Conservation (phyloP, 2,888 invertebrate genomes). For the Falcaria lacertinaria region DNA sequence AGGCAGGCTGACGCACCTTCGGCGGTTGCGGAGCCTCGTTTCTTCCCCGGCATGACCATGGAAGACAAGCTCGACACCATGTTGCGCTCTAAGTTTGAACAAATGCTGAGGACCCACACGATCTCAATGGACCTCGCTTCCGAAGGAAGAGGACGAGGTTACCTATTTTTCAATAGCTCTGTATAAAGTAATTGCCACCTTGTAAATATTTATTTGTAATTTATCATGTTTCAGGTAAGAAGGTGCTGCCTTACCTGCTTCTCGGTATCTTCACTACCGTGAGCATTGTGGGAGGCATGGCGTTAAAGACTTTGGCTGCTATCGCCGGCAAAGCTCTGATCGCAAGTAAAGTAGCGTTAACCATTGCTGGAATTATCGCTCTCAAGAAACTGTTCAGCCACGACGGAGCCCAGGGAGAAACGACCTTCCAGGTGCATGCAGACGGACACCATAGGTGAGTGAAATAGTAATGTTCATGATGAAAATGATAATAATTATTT, state of each 20-base stretch:
- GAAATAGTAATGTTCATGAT: too few relatives aligned
- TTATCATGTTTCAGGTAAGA: constrained; percentile 62
- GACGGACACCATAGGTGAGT: constrained; percentile 82
- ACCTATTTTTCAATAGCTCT: constrained; percentile 8
- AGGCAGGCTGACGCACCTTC: constrained; percentile 78
- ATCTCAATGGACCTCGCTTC: constrained; percentile 81
- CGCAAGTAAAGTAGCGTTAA: constrained; percentile 85
- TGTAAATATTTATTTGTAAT: not conserved
- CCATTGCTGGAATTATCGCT: constrained; percentile 85
- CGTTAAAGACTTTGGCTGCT: constrained; percentile 84
- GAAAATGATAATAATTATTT: too few relatives aligned
- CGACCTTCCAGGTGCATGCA: constrained; percentile 84
- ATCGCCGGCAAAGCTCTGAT: constrained; percentile 86
- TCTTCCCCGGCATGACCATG: constrained; percentile 75
- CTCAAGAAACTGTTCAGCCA: constrained; percentile 86
- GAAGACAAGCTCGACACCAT: constrained; percentile 78
- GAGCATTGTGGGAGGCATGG: constrained; percentile 84
- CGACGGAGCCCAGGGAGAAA: constrained; percentile 80
- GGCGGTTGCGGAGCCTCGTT: constrained; percentile 77
- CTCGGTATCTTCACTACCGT: constrained; percentile 82
- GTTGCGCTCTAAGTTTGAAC: constrained; percentile 76
- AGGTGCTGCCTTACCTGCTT: constrained; percentile 78
- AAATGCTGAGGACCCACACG: constrained; percentile 82
- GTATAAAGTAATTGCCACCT: not conserved
- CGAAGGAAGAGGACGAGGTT: constrained; percentile 76